phyloP scores from a whole-genome alignment of 2,888 invertebrate species.

The Galeopsomyia nigrocyanea region DNA sequence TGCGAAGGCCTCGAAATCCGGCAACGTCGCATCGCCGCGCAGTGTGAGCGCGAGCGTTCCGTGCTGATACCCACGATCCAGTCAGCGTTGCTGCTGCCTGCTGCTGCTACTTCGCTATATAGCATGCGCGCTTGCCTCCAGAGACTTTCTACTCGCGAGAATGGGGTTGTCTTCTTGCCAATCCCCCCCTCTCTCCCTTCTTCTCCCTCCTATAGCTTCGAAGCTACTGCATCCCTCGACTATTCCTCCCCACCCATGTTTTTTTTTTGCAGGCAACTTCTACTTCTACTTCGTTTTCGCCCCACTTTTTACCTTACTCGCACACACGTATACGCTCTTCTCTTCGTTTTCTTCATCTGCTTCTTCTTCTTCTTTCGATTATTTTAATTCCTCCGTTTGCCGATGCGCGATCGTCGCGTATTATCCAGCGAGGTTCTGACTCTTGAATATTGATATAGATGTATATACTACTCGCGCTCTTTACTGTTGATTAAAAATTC shows the following conservation, averaged over 20 bases:
- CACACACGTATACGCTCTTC: background rate
- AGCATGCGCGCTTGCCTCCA: constrained; percentile 58
- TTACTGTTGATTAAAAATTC: no score
- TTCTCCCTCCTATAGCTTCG: constrained; percentile 32
- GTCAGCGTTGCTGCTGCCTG: constrained; percentile 54
- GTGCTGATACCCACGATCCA: constrained; percentile 70
- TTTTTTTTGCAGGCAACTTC: no score
- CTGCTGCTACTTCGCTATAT: constrained; percentile 50
- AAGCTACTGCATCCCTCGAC: background rate
- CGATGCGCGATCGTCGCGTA: no score
- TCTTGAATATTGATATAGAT: no score
- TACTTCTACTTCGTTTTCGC: background rate
- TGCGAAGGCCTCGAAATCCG: constrained; percentile 64
- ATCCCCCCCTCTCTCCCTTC: constrained; percentile 30
- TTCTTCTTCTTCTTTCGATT: background rate
- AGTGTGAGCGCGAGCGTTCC: constrained; percentile 58
- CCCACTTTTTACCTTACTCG: constrained; percentile 1
- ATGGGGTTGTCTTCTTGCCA: constrained; percentile 61
- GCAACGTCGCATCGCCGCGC: constrained; percentile 61
- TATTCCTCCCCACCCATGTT: background rate
- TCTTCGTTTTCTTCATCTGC: background rate
- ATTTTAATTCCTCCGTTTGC: no score
- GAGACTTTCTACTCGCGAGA: constrained; percentile 66
- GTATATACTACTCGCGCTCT: no score
- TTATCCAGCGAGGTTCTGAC: no score